Evolutionary conservation across 2,113 vertebrate species (phyloP), one percentile per base, ranked within the genome.

Genomic region (Bubo bubo): DNA sequence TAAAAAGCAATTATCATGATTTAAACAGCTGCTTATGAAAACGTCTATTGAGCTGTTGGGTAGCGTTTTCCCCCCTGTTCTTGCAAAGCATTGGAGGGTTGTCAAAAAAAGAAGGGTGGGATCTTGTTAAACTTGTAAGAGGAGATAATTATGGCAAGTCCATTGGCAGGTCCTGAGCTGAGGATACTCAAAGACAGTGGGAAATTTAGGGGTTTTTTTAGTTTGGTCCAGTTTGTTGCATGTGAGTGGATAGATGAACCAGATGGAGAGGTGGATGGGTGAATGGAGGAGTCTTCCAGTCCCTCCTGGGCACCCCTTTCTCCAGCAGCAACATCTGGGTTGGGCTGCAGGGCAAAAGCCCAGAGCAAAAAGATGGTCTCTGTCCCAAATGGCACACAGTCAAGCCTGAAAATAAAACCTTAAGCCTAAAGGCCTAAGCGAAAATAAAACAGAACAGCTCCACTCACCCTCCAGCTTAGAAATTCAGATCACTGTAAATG

Each of bases 21-120:
- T 86, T 72, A 91, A 95, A 74, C 22, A 35, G 27, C 63, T 79
- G 35, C 39, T 30, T 55, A 34, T 58, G 53, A 55, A 71, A 74
- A 88, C 32, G 9, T 23, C 37, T 86, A 8, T 59, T 8, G 68
- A 88, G 64, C 45, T 79, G 45, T n/a, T 0, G 1, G 35, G 50
- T 34, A 84, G 20, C 2, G 1, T n/a, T 60, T 73, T 83, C 37
- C 0, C 0, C 60, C 60, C 59, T n/a, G 20, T 12, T 73, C 45
- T 12, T 32, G 56, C 30, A 86, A 84, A 84, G 22, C 28, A 23
- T 88, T 37, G 74, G 8, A 19, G 4, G 7, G 7, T 16, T 79
- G n/a, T 50, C 28, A 35, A 34, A 43, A 60, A 79, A 55, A 39
- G 6, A 68, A 70, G 19, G 10, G 30, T 27, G 27, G 18, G 15